A percentile compares a stretch with the other conserved stretches of the same genome.
These are phyloP conservation scores for Notodonta dromedarius DNA, from an alignment of 2,888 invertebrate species.

Conservation along the genomic window DNA sequence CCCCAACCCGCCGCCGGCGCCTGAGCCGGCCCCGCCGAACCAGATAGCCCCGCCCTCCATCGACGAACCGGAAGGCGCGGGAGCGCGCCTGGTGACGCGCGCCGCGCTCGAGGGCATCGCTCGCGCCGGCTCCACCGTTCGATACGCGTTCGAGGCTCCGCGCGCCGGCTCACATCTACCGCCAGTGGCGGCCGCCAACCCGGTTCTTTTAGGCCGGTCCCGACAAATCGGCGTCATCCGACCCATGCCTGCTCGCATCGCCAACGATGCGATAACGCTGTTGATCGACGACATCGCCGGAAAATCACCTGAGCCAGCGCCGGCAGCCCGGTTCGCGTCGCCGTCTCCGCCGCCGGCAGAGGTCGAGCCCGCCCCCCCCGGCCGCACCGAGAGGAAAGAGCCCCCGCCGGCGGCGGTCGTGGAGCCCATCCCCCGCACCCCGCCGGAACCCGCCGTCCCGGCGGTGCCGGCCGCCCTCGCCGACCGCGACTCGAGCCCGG, in stretches of 20 bases:
- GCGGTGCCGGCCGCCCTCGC: conserved; percentile 34
- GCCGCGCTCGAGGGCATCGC: conserved; percentile 87
- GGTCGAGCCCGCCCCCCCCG: conserved; percentile 58
- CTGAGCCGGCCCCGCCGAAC: conserved; percentile 56
- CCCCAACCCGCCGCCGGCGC: conserved; percentile 68
- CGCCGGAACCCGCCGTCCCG: conserved; percentile 35
- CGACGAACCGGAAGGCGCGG: conserved; percentile 51
- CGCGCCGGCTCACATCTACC: conserved; percentile 64
- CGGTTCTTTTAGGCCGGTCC: conserved; percentile 63
- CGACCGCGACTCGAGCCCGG: conserved; percentile 32
- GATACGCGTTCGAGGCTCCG: conserved; percentile 83
- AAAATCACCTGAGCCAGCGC: conserved; percentile 39
- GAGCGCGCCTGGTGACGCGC: conserved; percentile 78
- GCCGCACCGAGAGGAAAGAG: conserved; percentile 72
- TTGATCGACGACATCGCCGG: conserved; percentile 38
- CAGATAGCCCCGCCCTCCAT: conserved; percentile 43
- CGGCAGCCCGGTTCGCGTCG: conserved; percentile 33
- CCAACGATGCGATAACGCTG: conserved; percentile 35
- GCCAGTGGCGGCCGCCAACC: conserved; percentile 68
- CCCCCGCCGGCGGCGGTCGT: conserved; percentile 70
- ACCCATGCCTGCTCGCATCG: conserved; percentile 70
- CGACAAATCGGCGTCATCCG: conserved; percentile 78
- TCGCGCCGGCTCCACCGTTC: conserved; percentile 87
- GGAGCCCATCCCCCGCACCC: conserved; percentile 41
- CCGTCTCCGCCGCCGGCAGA: conserved; percentile 52